Evolutionary conservation across 1,140 invertebrate genomes (phyloP).

Genomic region (Ptiloglossa arizonensis): DNA sequence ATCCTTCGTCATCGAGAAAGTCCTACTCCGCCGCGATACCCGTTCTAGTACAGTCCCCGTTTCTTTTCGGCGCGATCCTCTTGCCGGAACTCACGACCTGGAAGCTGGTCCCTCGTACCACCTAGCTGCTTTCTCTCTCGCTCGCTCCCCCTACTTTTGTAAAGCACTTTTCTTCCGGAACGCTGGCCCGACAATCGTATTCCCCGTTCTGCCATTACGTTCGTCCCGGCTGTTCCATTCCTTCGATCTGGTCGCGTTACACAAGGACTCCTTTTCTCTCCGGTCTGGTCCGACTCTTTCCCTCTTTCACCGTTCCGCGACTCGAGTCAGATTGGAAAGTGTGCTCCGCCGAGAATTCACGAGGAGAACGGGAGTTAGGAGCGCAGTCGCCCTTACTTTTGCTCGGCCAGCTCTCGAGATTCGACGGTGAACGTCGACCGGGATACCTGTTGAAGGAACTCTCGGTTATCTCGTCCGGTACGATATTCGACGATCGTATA

Average conservation of each 20-base stretch:
- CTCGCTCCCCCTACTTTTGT: constrained; percentile 64
- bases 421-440: constrained; percentile 27
- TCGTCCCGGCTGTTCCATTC: constrained; percentile 65
- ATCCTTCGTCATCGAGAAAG: constrained; percentile 27
- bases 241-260: constrained; percentile 77
- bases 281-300: constrained; percentile 33
- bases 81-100: constrained; percentile 39
- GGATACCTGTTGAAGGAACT: constrained; percentile 64
- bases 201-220: constrained; percentile 74
- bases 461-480: constrained; percentile 21
- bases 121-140: background rate
- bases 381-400: constrained; percentile 25
- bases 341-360: constrained; percentile 73
- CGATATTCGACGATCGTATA: constrained; percentile 37
- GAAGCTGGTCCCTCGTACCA: constrained; percentile 11
- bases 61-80: constrained; percentile 24
- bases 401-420: constrained; percentile 50
- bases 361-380: constrained; percentile 24
- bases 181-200: constrained; percentile 79
- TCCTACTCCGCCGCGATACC: constrained; percentile 1
- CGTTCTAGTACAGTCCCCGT: background rate
- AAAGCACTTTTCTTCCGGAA: constrained; percentile 79
- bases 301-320: constrained; percentile 24
- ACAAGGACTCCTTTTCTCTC: constrained; percentile 60
- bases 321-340: constrained; percentile 76